These are phyloP conservation scores for Neoniphon sammara DNA, from an alignment of 2,797 vertebrate species.

Conservation along the genomic window DNA sequence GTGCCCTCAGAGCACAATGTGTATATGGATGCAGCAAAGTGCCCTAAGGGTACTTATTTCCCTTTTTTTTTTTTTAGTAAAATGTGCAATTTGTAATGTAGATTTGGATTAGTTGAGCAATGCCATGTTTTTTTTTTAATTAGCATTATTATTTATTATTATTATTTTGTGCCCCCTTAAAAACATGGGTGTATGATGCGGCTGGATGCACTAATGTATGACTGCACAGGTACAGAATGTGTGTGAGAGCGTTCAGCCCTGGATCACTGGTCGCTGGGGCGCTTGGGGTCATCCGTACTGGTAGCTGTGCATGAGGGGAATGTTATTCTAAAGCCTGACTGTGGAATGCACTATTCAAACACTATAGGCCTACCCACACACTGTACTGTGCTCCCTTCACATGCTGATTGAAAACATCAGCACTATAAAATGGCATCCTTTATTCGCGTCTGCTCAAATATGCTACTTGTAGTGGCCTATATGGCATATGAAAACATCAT, in stretches of 20 bases:
- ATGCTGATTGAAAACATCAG: constrained; percentile 62
- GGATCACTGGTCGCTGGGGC: constrained; percentile 24
- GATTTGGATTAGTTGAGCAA: too few species aligned
- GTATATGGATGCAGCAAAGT: too few species aligned
- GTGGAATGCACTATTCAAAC: constrained; percentile 84
- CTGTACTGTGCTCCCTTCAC: constrained; percentile 53
- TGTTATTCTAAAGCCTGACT: constrained; percentile 81
- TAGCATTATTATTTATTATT: too few species aligned
- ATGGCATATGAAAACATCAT: constrained; percentile 13
- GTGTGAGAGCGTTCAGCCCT: constrained; percentile 8
- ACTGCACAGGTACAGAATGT: constrained; percentile 31
- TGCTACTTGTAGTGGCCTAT: background rate
- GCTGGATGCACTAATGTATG: background rate
- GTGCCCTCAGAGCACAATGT: too few species aligned
- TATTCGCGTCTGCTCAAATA: constrained; percentile 1
- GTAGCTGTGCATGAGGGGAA: constrained; percentile 66
- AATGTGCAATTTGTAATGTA: too few species aligned
- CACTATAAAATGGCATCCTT: constrained; percentile 10
- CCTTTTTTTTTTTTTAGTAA: too few species aligned
- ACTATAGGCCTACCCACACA: constrained; percentile 57
- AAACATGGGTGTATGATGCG: too few species aligned
- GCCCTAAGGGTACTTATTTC: too few species aligned
- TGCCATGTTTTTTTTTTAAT: too few species aligned
- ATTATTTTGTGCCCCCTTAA: too few species aligned
- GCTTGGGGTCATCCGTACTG: constrained; percentile 62